Conservation (phyloP, 1,140 invertebrate genomes). For the Leptinotarsa texana region DNA sequence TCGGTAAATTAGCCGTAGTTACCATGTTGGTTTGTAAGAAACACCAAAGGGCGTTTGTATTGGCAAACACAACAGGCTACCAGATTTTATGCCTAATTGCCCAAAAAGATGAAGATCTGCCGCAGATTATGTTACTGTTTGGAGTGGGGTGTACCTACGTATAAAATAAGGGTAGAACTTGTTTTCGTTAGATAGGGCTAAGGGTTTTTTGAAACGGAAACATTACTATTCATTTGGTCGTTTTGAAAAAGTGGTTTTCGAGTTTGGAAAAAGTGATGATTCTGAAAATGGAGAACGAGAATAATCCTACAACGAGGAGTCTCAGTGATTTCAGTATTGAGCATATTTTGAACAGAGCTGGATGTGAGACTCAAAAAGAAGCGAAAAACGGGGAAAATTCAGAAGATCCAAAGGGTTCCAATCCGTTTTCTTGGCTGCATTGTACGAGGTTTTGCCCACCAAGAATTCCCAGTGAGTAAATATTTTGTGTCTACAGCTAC, state of each 20-base stretch:
- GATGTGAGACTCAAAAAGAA: slow-evolving; percentile 27
- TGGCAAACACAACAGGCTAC: slow-evolving; percentile 41
- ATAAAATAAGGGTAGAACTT: slow-evolving; percentile 35
- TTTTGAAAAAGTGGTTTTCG: slow-evolving; percentile 30
- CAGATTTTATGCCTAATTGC: slow-evolving; percentile 50
- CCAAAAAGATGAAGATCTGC: slow-evolving; percentile 37
- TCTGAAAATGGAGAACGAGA: slow-evolving; percentile 20
- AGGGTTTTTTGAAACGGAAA: slow-evolving; percentile 7
- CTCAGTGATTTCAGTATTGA: slow-evolving; percentile 60
- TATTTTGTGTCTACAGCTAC: neutral
- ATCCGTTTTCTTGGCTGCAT: slow-evolving; percentile 65
- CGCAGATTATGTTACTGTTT: slow-evolving; percentile 20
- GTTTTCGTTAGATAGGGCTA: slow-evolving; percentile 12
- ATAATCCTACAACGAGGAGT: slow-evolving; percentile 24
- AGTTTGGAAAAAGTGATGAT: slow-evolving; percentile 16
- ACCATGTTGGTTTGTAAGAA: slow-evolving; percentile 16
- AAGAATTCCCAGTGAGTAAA: slow-evolving; percentile 68
- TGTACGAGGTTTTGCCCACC: slow-evolving; percentile 77
- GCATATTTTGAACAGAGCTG: slow-evolving; percentile 57
- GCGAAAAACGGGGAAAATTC: slow-evolving; percentile 35
- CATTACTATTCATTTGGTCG: neutral
- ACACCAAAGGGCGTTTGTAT: slow-evolving; percentile 21
- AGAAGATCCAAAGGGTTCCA: slow-evolving; percentile 25
- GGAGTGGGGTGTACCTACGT: slow-evolving; percentile 32
- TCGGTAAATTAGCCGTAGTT: slow-evolving; percentile 18